Base-by-base conservation (phyloP, 2,888 invertebrate genomes). In the Podotricha telesiphe region DNA sequence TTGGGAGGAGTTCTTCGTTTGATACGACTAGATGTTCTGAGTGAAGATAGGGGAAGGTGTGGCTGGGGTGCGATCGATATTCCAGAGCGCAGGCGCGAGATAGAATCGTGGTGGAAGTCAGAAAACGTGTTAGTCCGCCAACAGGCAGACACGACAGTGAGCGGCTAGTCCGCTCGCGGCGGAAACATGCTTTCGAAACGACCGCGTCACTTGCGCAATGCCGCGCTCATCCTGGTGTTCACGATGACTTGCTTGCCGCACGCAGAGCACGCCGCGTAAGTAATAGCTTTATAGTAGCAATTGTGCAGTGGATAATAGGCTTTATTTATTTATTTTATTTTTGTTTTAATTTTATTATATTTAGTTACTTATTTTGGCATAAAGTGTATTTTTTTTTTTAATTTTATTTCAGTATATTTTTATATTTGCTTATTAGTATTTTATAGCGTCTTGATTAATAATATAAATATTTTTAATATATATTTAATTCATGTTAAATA, bases 221-320 rank as follows among this genome's bases (percentile, higher is more conserved):
- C 89, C 82, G 87, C 87, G 76, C 81, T 89, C 68, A 86, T 87
- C 75, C 73, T 91, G 72, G 83, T 86, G 74, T 86, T 91, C 78
- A 88, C 89, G 74, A 80, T 89, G 69, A 83, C 87, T 76, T 87
- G 84, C 79, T 77, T 90, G 75, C 88, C 89, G 66, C 86, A 86
- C 74, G 83, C 86, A 47, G 87, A 88, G 76, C 83, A 86, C 73
- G 89, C 89, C 69, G 86, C 89, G 92, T 92, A 75, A 91, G 91
- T 91, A 90, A 62, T 59, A 50, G 37, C 11, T 28, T 40, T 59
- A 19, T 28, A 45, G 28, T 10, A 64, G 10, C 19, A 19, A n/a
- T 20, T 48, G 28, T 28, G 47, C 19, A 48, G 7, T 48, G 34
- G 19, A 47, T 62, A 3, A 28, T 65, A 56, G 10, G 2, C 19